Evolutionary conservation across 2,797 vertebrate genomes (phyloP), one percentile per base, ranked within the genome.

Genomic region (Ficedula albicollis): DNA sequence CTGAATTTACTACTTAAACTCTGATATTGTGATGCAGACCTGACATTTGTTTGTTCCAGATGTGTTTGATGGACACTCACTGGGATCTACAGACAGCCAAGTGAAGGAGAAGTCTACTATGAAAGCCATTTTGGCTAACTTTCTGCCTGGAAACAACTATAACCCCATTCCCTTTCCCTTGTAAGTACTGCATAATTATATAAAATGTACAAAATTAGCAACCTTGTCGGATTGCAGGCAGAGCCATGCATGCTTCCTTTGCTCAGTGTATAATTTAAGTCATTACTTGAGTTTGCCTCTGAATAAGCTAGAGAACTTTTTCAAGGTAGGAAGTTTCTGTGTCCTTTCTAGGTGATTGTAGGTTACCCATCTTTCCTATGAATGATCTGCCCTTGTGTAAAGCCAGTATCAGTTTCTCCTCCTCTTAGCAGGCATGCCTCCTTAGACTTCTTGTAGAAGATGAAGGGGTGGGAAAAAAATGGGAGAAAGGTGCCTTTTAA

Each of bases 21-120:
- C 73, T 69, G 38, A 30, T 86, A 22, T 7, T 70, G 29, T 67
- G n/a, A 64, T 56, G n/a, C 32, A 44, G 26, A 67, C 39, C 66
- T 93, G 54, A 68, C 13, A 54, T 86, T 25, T 36, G 21, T 95
- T 78, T 74, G 36, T 97, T 96, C 27, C 96, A 99, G 99, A 99
- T 95, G 99, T 99, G 62, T 99, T 99, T 97, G 99, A 99, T 59
- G 99, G 99, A 89, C 99, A 99, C 97, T 96, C 98, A 88, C 88
- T 99, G 97, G 99, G 99, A 87, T 99, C 99, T 95, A 98, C 97
- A 64, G 99, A 99, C 94, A 99, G 98, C 94, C 99, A 99, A 94
- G 99, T 99, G 92, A 99, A 99, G 95, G 99, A 99, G 97, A 99
- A 99, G 59, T 99, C 99, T 96, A 99, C 99, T 76, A 99, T 99